phyloP scores from a whole-genome alignment of 92 coral and sea anemone genomes.

The Palythoa caribaeorum region DNA sequence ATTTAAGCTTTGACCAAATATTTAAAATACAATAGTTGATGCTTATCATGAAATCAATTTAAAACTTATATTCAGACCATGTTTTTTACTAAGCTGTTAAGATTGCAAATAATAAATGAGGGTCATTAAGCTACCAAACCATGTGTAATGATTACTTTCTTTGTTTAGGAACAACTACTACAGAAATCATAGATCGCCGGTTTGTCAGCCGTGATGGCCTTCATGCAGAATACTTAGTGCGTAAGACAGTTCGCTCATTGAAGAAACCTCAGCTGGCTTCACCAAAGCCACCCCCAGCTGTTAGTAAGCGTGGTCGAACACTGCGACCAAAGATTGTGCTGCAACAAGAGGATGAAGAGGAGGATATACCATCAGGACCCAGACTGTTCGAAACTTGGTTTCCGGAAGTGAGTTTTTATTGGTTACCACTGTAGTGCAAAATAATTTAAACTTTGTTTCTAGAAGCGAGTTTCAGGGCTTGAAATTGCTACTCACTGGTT shows the following conservation, averaged over 20 bases:
- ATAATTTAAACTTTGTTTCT: background rate
- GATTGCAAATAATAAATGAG: too few species aligned
- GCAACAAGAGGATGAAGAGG: slow-evolving; percentile 72
- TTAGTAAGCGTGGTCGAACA: slow-evolving; percentile 95
- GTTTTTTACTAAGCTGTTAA: too few species aligned
- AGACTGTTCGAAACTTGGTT: slow-evolving; percentile 95
- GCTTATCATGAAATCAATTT: too few species aligned
- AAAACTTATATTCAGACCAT: too few species aligned
- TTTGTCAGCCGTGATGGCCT: slow-evolving; percentile 91
- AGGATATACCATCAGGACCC: slow-evolving; percentile 76
- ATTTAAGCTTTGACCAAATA: too few species aligned
- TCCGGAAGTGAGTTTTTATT: slow-evolving; percentile 79
- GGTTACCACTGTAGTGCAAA: background rate
- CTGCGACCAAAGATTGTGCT: slow-evolving; percentile 91
- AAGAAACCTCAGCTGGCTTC: slow-evolving; percentile 76
- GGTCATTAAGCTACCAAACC: background rate
- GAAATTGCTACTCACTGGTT: too few species aligned
- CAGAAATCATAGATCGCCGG: slow-evolving; percentile 94
- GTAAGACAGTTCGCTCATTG: slow-evolving; percentile 88
- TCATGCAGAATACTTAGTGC: slow-evolving; percentile 90
- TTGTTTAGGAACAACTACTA: slow-evolving; percentile 91
- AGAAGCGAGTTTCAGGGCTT: too few species aligned
- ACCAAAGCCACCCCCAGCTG: slow-evolving; percentile 90
- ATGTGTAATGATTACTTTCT: too few species aligned
- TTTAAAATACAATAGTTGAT: too few species aligned